phyloP scores from a whole-genome alignment of 2,888 invertebrate species.

The Dasypolia templi region DNA sequence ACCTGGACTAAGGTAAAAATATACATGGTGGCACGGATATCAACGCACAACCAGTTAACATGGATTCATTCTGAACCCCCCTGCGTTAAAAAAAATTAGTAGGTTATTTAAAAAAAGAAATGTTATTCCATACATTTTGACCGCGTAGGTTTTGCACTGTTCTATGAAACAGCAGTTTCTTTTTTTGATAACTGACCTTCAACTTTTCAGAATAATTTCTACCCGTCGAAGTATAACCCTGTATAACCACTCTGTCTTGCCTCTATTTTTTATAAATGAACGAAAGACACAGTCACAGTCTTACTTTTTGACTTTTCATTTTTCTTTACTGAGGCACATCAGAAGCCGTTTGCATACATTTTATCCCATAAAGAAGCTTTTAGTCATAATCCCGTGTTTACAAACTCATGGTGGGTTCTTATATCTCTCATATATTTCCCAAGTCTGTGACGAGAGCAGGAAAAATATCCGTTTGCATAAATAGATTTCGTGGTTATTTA shows the following conservation, averaged over 20 bases:
- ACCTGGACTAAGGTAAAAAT: constrained; percentile 7
- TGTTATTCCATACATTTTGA: too few relatives aligned
- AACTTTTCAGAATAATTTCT: too few relatives aligned
- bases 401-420: constrained; percentile 59
- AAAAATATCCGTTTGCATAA: constrained; percentile 24
- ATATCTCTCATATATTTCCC: constrained; percentile 42
- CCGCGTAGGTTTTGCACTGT: too few relatives aligned
- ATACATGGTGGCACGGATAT: too few relatives aligned
- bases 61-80: too few relatives aligned
- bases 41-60: too few relatives aligned
- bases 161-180: too few relatives aligned
- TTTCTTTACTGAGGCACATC: constrained; percentile 64
- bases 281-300: constrained; percentile 44
- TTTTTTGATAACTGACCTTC: too few relatives aligned
- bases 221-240: too few relatives aligned
- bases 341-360: constrained; percentile 69
- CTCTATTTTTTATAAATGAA: constrained; percentile 58
- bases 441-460: constrained; percentile 17
- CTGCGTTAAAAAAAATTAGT: too few relatives aligned
- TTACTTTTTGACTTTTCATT: constrained; percentile 57
- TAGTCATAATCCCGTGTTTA: constrained; percentile 69
- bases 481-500: constrained; percentile 30
- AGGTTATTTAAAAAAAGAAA: too few relatives aligned
- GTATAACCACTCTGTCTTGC: not conserved
- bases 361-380: constrained; percentile 66